phyloP scores from a whole-genome alignment of 2,888 invertebrate species.

The Hypomecis atomaria region DNA sequence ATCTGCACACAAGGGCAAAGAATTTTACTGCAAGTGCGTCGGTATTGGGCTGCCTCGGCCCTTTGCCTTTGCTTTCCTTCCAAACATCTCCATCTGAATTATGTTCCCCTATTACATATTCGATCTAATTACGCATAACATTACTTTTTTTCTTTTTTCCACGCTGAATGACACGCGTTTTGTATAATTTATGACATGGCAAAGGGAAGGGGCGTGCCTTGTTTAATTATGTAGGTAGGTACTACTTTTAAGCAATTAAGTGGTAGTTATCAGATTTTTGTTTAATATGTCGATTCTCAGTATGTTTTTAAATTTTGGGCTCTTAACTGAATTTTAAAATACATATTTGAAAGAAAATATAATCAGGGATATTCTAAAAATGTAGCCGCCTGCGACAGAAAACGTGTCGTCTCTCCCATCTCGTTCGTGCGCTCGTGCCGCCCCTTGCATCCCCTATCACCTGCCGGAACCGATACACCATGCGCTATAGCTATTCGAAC shows the following conservation, averaged over 20 bases:
- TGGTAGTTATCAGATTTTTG: not conserved
- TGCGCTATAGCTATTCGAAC: slow-evolving; percentile 71
- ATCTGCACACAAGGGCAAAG: slow-evolving; percentile 30
- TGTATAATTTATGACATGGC: slow-evolving; percentile 21
- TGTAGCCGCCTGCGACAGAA: slow-evolving; percentile 29
- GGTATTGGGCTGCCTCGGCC: slow-evolving; percentile 35
- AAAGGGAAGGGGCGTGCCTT: slow-evolving; percentile 23
- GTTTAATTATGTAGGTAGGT: slow-evolving; percentile 1
- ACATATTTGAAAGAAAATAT: not conserved
- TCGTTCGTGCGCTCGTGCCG: slow-evolving; percentile 45
- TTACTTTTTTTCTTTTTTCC: slow-evolving; percentile 56
- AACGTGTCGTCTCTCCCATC: slow-evolving; percentile 66
- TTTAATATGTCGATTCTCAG: not conserved
- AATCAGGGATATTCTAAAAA: not conserved
- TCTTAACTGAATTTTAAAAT: not conserved
- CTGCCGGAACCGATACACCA: slow-evolving; percentile 71
- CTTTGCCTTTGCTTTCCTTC: slow-evolving; percentile 48
- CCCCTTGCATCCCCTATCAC: slow-evolving; percentile 67
- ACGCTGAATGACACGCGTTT: slow-evolving; percentile 25
- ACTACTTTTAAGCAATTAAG: not conserved
- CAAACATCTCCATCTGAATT: slow-evolving; percentile 52
- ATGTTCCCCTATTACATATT: slow-evolving; percentile 80
- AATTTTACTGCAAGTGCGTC: slow-evolving; percentile 40
- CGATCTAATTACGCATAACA: slow-evolving; percentile 85
- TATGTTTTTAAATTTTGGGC: no score